phyloP scores from a whole-genome alignment of 2,797 vertebrate species.

The Myotis pilosus region DNA sequence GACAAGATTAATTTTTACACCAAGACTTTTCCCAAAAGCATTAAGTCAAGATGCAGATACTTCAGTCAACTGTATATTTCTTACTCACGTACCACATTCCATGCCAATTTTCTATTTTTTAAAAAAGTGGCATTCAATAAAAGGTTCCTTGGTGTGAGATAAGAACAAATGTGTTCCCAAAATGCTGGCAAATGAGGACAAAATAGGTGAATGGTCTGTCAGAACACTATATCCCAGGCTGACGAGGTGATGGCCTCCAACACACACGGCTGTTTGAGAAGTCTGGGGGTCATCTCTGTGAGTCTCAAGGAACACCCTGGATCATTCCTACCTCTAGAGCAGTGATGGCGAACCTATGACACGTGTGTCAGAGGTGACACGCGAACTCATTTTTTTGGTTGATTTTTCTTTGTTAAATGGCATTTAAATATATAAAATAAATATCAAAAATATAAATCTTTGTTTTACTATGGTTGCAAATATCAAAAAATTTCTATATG shows the following conservation, averaged over 20 bases:
- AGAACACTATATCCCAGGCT: neutral
- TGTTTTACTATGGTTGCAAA: no score
- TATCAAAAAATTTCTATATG: no score
- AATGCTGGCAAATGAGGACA: neutral
- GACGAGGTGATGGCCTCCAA: neutral
- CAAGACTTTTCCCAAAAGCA: slow-evolving; percentile 36
- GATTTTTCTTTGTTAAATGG: no score
- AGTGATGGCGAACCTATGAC: no score
- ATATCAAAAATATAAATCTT: no score
- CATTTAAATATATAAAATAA: no score
- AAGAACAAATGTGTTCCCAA: neutral
- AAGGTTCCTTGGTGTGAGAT: neutral
- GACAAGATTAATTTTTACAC: slow-evolving; percentile 64
- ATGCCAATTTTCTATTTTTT: neutral
- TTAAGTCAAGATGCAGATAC: slow-evolving; percentile 37
- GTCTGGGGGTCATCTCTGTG: neutral
- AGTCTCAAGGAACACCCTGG: neutral
- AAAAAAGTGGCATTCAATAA: neutral
- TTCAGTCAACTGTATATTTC: slow-evolving; percentile 17
- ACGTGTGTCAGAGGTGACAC: no score
- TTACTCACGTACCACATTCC: neutral
- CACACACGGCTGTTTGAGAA: neutral
- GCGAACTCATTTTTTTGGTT: no score
- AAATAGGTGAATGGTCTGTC: neutral
- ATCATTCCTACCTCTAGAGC: neutral